A percentile compares a stretch with the other conserved stretches of the same genome.
Evolutionary conservation across 2,113 vertebrate genomes (phyloP).

Genomic region (Bubo scandiacus): DNA sequence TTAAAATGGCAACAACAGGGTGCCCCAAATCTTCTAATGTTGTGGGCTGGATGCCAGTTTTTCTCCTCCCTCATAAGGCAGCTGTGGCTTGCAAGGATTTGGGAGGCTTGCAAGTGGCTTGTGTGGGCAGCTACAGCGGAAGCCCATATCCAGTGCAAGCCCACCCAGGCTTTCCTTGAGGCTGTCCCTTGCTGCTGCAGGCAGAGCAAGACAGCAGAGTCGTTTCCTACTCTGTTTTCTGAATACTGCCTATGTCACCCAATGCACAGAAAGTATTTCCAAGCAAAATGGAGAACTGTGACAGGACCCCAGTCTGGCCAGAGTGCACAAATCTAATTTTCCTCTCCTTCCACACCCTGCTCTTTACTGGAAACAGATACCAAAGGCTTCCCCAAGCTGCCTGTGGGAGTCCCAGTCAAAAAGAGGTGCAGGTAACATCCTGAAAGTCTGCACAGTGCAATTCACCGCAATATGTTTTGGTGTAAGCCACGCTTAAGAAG

Average conservation of each 20-base stretch:
- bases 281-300: background rate
- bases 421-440: background rate
- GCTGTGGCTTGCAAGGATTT: background rate
- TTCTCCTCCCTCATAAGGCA: background rate
- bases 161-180: conserved; percentile 7
- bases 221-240: background rate
- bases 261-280: background rate
- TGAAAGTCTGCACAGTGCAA: background rate
- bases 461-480: background rate
- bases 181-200: background rate
- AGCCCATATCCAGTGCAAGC: background rate
- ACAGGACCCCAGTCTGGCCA: background rate
- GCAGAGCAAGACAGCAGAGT: accelerated
- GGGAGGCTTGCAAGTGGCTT: background rate
- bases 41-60: conserved; percentile 20
- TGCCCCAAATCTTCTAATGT: background rate
- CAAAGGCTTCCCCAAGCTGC: background rate
- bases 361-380: background rate
- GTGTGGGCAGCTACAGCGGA: background rate
- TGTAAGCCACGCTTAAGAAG: background rate
- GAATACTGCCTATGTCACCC: background rate
- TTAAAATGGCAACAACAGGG: conserved; percentile 18
- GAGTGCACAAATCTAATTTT: background rate
- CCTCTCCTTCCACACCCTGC: background rate
- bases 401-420: background rate